These are phyloP conservation scores for Acrobasis repandana DNA, from an alignment of 2,888 invertebrate species.

Conservation along the genomic window DNA sequence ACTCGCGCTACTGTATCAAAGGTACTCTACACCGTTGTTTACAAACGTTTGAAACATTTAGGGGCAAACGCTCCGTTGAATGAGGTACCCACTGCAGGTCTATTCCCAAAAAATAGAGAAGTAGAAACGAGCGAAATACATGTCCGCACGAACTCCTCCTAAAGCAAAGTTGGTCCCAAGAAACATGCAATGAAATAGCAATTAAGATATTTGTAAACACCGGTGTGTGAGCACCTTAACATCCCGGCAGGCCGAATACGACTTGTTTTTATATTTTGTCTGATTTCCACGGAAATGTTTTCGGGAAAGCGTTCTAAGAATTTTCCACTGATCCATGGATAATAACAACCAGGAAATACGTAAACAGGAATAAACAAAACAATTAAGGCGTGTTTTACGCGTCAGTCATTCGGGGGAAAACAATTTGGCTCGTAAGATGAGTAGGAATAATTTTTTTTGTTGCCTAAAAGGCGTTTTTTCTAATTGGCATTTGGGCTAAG, in stretches of 20 bases:
- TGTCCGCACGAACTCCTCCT: no score
- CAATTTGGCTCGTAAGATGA: neutral
- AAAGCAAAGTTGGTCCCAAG: no score
- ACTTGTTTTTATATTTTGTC: neutral
- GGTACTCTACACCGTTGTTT: no score
- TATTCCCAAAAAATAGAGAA: no score
- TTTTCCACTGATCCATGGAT: neutral
- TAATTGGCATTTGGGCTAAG: neutral
- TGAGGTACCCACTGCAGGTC: no score
- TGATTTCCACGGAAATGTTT: neutral
- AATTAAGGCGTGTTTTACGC: neutral
- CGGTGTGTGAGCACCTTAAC: neutral
- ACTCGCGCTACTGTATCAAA: conserved; percentile 2
- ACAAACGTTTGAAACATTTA: no score
- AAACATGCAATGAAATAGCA: no score
- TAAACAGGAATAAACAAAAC: conserved; percentile 9
- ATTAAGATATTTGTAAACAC: no score
- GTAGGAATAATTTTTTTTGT: neutral
- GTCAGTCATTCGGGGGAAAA: neutral
- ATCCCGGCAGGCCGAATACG: conserved; percentile 7
- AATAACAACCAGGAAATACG: neutral
- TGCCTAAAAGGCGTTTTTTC: conserved; percentile 1
- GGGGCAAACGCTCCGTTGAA: no score
- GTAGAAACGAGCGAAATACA: no score
- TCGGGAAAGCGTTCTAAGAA: neutral